Conservation (phyloP, 2,888 invertebrate genomes). For the Polyommatus iphigenia region DNA sequence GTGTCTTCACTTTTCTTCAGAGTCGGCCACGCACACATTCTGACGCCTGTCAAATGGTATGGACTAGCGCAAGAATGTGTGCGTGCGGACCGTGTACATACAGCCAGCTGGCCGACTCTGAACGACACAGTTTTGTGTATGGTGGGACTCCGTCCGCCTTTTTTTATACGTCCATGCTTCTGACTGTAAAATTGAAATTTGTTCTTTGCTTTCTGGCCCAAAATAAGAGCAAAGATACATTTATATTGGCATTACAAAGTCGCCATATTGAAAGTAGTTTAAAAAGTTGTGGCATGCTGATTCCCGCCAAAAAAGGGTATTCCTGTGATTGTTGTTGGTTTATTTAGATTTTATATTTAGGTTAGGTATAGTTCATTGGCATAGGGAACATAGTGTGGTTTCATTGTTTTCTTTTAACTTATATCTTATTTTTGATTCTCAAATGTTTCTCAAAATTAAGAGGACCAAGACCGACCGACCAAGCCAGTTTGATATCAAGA, state of each 20-base stretch:
- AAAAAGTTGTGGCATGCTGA: background rate
- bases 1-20: no score
- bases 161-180: no score
- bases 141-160: no score
- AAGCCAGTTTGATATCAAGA: no score
- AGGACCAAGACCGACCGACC: background rate
- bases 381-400: background rate
- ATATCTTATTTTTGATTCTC: background rate
- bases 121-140: no score
- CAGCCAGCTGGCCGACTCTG: no score
- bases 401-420: background rate
- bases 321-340: conserved; percentile 8
- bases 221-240: background rate
- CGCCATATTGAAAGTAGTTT: background rate
- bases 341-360: background rate
- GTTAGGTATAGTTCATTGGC: background rate
- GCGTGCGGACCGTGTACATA: no score
- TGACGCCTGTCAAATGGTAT: no score
- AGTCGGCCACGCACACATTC: no score
- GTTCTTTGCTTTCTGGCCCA: background rate
- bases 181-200: background rate
- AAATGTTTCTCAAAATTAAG: background rate
- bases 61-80: no score
- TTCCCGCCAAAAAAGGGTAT: background rate
- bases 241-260: background rate